Base-by-base conservation (phyloP, 2,797 vertebrate species). In the Gallinago stenura region DNA sequence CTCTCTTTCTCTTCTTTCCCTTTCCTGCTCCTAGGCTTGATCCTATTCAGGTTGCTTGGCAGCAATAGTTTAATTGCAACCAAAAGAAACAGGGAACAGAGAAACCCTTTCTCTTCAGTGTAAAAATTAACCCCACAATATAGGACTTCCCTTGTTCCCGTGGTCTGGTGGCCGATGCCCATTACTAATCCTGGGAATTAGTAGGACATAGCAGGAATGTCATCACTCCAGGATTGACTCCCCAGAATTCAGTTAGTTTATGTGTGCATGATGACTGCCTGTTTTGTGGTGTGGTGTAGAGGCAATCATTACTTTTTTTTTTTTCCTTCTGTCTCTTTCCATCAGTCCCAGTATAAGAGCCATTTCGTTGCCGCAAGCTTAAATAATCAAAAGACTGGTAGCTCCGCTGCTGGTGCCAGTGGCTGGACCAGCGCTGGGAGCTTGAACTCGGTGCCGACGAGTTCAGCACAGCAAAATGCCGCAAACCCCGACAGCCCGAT, bases 371-470 rank as follows among this genome's bases (percentile, higher is more conserved):
- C 99, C 28, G 99, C 99, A 22, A 99, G 99, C 75, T 98, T 99
- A 68, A 98, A 97, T 73, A 98, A 99, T 68, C 99, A 99, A 48
- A 99, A 99, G 97, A 98, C 99, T 87, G 99, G 98, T 92, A 98
- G 97, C 50, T 98, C 99, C 10, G 98, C 99, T 31, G 98, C 97
- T 94, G 99, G 99, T 94, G 98, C 98, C 2, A 99, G 99, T 1
- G 98, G 99, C 87, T 99, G 99, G 99, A 99, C 99, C 80, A 99
- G 99, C 13, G 99, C 99, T 5, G 99, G 99, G 93, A 99, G 99
- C 95, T 98, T 99, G 94, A 99, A 99, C 97, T 99, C 99, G 0
- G 98, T 99, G 62, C 99, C 99, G 0, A 98, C 98, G 5, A 96
- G 96, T 61, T 97, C 98, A 15, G 94, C 98, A 2, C 98, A 98